A percentile compares a stretch with the other conserved stretches of the same genome.
Evolutionary conservation across 2,113 vertebrate species (phyloP).

Genomic region (Heliornis fulica): DNA sequence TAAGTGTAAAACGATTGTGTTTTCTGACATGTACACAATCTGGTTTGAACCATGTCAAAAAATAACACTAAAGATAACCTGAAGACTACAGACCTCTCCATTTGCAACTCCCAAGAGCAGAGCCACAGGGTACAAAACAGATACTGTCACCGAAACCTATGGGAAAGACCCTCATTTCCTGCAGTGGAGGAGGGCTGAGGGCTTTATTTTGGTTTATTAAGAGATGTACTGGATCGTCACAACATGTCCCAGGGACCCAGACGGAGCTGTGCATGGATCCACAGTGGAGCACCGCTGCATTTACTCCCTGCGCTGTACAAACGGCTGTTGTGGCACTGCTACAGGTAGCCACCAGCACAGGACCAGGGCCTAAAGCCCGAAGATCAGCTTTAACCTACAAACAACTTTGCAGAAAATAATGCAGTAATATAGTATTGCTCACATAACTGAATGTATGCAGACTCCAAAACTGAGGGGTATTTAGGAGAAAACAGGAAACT

Average conservation of each 20-base stretch:
- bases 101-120: background rate
- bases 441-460: slow-evolving; percentile 48
- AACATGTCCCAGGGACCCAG: background rate
- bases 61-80: background rate
- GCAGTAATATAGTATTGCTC: slow-evolving; percentile 15
- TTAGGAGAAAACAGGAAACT: slow-evolving; percentile 63
- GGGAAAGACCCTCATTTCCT: background rate
- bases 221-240: background rate
- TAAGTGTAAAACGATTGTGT: slow-evolving; percentile 24
- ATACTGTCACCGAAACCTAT: background rate
- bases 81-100: background rate
- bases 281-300: background rate
- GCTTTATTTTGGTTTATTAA: background rate
- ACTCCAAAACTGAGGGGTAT: background rate
- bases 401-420: background rate
- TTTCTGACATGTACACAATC: background rate
- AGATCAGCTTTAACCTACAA: slow-evolving; percentile 22
- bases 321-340: background rate
- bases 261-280: background rate
- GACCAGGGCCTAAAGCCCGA: background rate
- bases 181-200: background rate
- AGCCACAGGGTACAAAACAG: background rate
- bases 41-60: slow-evolving; percentile 32
- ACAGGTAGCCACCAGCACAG: background rate
- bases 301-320: background rate